Evolutionary conservation across 1,140 invertebrate species (phyloP).

Genomic region (Lutraria rhynchaena): DNA sequence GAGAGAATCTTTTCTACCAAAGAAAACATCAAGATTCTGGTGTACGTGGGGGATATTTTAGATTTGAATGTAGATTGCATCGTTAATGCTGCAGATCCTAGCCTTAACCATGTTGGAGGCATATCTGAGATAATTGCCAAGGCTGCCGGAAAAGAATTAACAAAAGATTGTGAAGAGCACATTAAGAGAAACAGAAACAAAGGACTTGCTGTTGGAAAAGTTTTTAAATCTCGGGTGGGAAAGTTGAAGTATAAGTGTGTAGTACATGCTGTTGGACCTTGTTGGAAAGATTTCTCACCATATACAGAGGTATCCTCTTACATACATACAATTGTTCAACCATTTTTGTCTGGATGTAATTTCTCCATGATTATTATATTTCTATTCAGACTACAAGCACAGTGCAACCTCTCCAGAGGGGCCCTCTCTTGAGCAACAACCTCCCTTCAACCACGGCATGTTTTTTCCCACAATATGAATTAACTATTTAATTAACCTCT

Average conservation of each 20-base stretch:
- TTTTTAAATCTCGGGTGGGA: neutral
- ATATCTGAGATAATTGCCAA: constrained; percentile 35
- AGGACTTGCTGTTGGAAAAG: constrained; percentile 3
- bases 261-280: constrained; percentile 57
- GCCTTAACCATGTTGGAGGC: constrained; percentile 19
- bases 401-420: too few species aligned
- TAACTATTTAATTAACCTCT: too few species aligned
- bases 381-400: too few species aligned
- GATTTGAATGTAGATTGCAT: constrained; percentile 20
- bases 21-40: constrained; percentile 49
- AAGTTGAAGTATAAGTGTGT: constrained; percentile 38
- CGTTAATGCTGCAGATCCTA: constrained; percentile 40
- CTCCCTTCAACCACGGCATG: too few species aligned
- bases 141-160: constrained; percentile 25
- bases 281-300: constrained; percentile 47
- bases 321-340: too few species aligned
- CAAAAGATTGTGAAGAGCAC: constrained; percentile 10
- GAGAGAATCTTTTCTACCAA: constrained; percentile 1
- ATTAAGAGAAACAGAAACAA: neutral
- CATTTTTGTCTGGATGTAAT: too few species aligned
- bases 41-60: constrained; percentile 88
- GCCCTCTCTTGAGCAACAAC: too few species aligned
- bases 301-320: neutral
- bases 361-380: too few species aligned
- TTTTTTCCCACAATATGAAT: too few species aligned